Conservation (phyloP, 2,797 vertebrate genomes). For the Molossus molossus region DNA sequence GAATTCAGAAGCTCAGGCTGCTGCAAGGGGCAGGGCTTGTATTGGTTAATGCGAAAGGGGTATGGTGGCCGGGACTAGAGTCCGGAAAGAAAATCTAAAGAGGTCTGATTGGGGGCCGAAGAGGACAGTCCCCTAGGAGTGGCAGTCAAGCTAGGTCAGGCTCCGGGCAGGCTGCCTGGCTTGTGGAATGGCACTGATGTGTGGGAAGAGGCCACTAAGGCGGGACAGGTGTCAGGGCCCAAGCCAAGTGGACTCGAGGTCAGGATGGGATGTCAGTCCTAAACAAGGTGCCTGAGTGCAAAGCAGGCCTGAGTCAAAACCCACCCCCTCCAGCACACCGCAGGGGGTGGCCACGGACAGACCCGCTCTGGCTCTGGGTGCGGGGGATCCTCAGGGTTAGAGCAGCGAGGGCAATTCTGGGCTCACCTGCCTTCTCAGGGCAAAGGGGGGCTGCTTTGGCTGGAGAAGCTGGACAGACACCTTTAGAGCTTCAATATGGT, state of each 20-base stretch:
- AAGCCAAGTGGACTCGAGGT: slow-evolving; percentile 78
- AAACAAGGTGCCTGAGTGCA: slow-evolving; percentile 39
- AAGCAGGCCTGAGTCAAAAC: slow-evolving; percentile 3
- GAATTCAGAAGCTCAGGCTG: not conserved
- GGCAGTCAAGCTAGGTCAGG: slow-evolving; percentile 77
- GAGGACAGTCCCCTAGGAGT: slow-evolving; percentile 50
- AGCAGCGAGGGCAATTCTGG: not conserved
- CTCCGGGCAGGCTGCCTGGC: slow-evolving; percentile 59
- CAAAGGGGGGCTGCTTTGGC: not conserved
- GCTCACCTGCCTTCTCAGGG: not conserved
- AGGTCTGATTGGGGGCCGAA: not conserved
- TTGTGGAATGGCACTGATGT: slow-evolving; percentile 54
- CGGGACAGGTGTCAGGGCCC: slow-evolving; percentile 77
- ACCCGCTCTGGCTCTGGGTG: not conserved
- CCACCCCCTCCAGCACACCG: not conserved
- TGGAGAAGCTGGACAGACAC: not conserved
- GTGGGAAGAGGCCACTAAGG: slow-evolving; percentile 44
- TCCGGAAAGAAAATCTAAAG: slow-evolving; percentile 35
- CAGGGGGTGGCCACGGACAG: not conserved
- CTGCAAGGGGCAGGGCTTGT: not conserved
- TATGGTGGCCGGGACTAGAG: not conserved
- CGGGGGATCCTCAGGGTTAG: not conserved
- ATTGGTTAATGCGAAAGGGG: not conserved
- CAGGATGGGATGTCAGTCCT: slow-evolving; percentile 57
- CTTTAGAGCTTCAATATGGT: not conserved